Evolutionary conservation across 2,113 vertebrate genomes (phyloP).

Genomic region (Sula dactylatra): DNA sequence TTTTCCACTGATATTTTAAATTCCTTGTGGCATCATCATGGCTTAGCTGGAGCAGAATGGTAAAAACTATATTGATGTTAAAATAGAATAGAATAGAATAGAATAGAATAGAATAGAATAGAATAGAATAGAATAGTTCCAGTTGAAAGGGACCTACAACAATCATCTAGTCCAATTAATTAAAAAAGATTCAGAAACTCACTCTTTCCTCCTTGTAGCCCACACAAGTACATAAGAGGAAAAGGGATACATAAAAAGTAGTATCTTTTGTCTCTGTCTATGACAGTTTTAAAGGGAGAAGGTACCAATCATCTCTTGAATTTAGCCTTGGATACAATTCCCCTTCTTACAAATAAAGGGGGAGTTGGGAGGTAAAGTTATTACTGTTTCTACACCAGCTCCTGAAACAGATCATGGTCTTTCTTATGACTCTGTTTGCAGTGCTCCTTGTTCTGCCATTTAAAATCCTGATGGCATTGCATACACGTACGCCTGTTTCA

Average conservation of each 20-base stretch:
- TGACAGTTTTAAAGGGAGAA: background rate
- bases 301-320: background rate
- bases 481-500: background rate
- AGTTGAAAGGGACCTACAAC: background rate
- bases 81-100: background rate
- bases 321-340: background rate
- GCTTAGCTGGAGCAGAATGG: background rate
- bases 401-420: background rate
- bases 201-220: background rate
- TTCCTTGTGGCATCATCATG: background rate
- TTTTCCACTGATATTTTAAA: background rate
- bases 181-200: background rate
- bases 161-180: background rate
- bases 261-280: background rate
- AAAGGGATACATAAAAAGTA: background rate
- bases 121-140: background rate
- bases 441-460: background rate
- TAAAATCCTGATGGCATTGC: background rate
- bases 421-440: background rate
- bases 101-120: background rate
- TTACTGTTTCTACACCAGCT: background rate
- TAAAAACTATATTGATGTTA: background rate
- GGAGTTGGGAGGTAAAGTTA: background rate
- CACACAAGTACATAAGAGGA: background rate
- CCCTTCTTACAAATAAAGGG: background rate